Conservation (phyloP, 92 coral and sea anemone genomes). For the Montipora capitata region DNA sequence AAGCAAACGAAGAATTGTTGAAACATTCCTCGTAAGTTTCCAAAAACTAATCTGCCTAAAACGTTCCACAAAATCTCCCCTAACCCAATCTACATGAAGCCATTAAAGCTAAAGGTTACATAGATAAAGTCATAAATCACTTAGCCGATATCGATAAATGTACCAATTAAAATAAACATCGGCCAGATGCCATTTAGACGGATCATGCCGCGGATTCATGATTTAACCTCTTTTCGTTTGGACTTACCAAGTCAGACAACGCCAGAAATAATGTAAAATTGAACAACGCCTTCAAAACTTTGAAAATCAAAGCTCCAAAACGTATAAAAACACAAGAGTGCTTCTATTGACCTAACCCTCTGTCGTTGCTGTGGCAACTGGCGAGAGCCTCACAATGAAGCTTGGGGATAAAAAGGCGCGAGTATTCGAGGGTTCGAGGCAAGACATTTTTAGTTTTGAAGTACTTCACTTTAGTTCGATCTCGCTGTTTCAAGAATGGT, state of each 20-base stretch:
- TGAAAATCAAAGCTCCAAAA: neutral
- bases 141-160: too few species aligned
- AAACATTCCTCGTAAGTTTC: too few species aligned
- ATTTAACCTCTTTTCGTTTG: neutral
- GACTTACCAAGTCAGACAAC: constrained; percentile 12
- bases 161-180: too few species aligned
- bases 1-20: too few species aligned
- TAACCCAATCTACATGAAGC: too few species aligned
- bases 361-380: constrained; percentile 35
- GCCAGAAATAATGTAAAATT: neutral
- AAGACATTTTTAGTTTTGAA: neutral
- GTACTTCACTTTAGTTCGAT: neutral
- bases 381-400: constrained; percentile 32
- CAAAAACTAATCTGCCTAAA: too few species aligned
- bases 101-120: too few species aligned
- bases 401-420: constrained; percentile 48
- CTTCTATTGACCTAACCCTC: neutral
- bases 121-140: too few species aligned
- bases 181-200: too few species aligned
- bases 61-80: too few species aligned
- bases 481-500: constrained; percentile 69
- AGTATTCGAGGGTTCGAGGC: constrained; percentile 15
- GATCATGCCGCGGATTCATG: too few species aligned
- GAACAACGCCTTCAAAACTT: neutral
- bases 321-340: neutral